Evolutionary conservation across 2,113 vertebrate species (phyloP), one percentile per base, ranked within the genome.

Genomic region (Engraulis encrasicolus): DNA sequence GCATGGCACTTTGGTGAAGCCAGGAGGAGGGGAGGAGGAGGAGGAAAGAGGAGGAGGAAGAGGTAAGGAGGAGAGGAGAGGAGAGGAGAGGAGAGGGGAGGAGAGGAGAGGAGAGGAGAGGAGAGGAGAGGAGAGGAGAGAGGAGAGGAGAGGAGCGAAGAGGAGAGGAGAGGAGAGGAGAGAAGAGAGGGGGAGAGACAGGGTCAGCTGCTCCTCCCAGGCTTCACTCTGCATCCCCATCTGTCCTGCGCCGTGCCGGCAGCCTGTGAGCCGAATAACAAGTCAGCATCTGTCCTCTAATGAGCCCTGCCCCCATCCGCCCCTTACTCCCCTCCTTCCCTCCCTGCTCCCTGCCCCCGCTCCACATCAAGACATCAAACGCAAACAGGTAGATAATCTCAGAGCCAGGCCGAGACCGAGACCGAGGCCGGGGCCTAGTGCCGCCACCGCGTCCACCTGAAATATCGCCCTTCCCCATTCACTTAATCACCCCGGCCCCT

Each of bases 201-300:
- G 58, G 91, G 91, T 92, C 87, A 90, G 88, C 7, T 40, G 84
- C 89, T 89, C 90, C 90, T 92, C 90, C 86, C 86, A 89, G 92
- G 89, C 91, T 89, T 84, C 82, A 81, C 84, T 78, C 79, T 49
- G 38, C 71, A 82, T 91, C 89, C n/a, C 90, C 93, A 94, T 95
- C 92, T 94, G 94, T 92, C 90, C 89, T 77, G 81, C 37, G 2
- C 88, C 86, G 81, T 34, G 2, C 88, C 86, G 85, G 86, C 86
- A 85, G 87, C 50, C 82, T 89, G 88, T 90, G 87, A 84, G 82
- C 78, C 78, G 87, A 88, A 92, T 92, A 89, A 90, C 88, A 92
- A 93, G 79, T 90, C 85, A 84, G 88, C 87, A 92, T 91, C 91
- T 86, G 88, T 85, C 89, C 87, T 82, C 83, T 87, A 86, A 91